phyloP scores from a whole-genome alignment of 2,888 invertebrate genomes.

The Diaperis boleti region DNA sequence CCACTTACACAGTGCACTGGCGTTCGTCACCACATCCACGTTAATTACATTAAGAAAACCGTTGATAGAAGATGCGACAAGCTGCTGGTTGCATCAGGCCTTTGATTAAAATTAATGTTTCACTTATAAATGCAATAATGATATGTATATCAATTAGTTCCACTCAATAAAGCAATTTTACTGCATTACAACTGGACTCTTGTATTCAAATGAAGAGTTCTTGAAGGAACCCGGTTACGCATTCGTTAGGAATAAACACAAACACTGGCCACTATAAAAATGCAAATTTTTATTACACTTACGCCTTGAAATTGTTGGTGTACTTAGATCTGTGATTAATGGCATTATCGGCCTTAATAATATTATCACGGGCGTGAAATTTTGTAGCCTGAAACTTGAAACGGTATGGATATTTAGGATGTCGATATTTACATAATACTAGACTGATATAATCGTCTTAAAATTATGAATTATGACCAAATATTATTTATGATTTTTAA shows the following conservation, averaged over 20 bases:
- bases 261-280: background rate
- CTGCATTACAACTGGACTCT: conserved; percentile 26
- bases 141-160: conserved; percentile 32
- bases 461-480: conserved; percentile 7
- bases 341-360: background rate
- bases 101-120: conserved; percentile 34
- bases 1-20: conserved; percentile 13
- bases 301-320: background rate
- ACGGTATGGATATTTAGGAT: conserved; percentile 13
- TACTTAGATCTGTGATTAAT: background rate
- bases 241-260: conserved; percentile 5
- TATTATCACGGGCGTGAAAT: conserved; percentile 16
- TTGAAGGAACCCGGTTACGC: conserved; percentile 4
- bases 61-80: conserved; percentile 31
- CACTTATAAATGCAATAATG: conserved; percentile 30
- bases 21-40: conserved; percentile 17
- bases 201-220: conserved; percentile 29
- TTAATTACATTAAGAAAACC: conserved; percentile 20
- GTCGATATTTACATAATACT: conserved; percentile 14
- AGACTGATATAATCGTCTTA: conserved; percentile 16
- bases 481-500: background rate
- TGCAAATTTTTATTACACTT: background rate
- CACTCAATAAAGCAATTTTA: conserved; percentile 31
- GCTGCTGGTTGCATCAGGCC: conserved; percentile 22
- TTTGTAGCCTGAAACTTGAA: conserved; percentile 15